Percentiles rank a stretch among this genome's conserved stretches.
These are phyloP conservation scores for Peromyscus melanophrys DNA, from an alignment of 2,797 vertebrate species.

Conservation along the genomic window DNA sequence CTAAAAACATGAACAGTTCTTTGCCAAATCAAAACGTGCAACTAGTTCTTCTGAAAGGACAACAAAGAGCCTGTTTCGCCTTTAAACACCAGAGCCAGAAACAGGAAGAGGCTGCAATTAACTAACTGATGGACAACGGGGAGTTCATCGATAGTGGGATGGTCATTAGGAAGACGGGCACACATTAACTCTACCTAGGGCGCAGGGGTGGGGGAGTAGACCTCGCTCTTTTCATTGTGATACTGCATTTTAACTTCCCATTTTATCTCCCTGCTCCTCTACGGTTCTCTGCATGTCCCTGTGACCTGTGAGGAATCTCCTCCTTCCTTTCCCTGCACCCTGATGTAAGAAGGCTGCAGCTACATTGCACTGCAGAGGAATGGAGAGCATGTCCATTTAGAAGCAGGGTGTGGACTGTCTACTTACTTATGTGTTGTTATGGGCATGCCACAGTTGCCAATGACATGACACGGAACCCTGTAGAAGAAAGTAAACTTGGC, in stretches of 20 bases:
- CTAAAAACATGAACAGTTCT: constrained; percentile 65
- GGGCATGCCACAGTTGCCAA: not conserved
- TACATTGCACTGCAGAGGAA: not conserved
- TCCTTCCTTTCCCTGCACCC: rapidly evolving
- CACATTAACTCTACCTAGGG: constrained; percentile 2
- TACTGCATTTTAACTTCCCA: not conserved
- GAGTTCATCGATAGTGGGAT: constrained; percentile 70
- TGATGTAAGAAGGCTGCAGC: not conserved
- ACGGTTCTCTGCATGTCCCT: not conserved
- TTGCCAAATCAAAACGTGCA: constrained; percentile 83
- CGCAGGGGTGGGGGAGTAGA: not conserved
- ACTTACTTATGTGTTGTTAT: not conserved
- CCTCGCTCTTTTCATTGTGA: not conserved
- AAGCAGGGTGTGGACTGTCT: not conserved
- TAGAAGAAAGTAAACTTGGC: not conserved
- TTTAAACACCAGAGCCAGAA: constrained; percentile 80
- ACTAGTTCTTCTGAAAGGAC: constrained; percentile 78
- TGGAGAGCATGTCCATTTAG: not conserved
- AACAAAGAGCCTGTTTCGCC: constrained; percentile 80
- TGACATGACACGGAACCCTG: not conserved
- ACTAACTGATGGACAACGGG: constrained; percentile 47
- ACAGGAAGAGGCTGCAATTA: constrained; percentile 79
- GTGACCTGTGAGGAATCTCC: not conserved
- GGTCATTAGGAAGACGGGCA: constrained; percentile 4
- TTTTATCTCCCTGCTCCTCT: not conserved